phyloP scores from a whole-genome alignment of 2,888 invertebrate genomes.

The Habroteleia sp. region DNA sequence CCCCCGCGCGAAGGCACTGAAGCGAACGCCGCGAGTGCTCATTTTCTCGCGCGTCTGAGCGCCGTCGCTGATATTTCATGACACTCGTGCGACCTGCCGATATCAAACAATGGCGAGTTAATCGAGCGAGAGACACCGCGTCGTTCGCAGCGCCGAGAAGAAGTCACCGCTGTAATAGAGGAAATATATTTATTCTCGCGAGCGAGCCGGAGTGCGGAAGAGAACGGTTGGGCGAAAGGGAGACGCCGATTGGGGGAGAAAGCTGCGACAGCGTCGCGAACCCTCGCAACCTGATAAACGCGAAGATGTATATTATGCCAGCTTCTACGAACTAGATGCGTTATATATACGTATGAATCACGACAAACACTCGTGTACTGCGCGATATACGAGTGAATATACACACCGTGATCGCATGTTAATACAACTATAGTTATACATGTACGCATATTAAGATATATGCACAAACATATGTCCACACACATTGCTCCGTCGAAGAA shows the following conservation, averaged over 20 bases:
- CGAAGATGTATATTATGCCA: constrained; percentile 33
- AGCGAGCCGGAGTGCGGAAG: constrained; percentile 40
- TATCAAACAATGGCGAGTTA: constrained; percentile 57
- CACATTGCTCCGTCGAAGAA: too few relatives aligned
- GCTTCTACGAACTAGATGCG: constrained; percentile 20
- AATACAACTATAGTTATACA: too few relatives aligned
- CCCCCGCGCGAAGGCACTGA: constrained; percentile 4
- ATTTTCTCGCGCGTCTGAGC: constrained; percentile 20
- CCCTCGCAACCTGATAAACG: constrained; percentile 37
- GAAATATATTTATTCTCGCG: constrained; percentile 54
- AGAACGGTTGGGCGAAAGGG: constrained; percentile 33
- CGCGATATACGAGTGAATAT: too few relatives aligned
- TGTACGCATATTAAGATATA: too few relatives aligned
- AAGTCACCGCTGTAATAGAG: constrained; percentile 39
- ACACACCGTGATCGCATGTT: too few relatives aligned
- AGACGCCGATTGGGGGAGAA: constrained; percentile 44
- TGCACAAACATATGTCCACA: too few relatives aligned
- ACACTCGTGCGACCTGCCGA: constrained; percentile 47
- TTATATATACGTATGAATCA: constrained; percentile 10
- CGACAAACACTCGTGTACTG: constrained; percentile 1
- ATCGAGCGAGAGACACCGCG: constrained; percentile 46
- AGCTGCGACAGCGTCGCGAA: background rate
- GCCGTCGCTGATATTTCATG: constrained; percentile 37
- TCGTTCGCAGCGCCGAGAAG: constrained; percentile 21
- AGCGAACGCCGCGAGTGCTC: constrained; percentile 3